Evolutionary conservation across 2,888 invertebrate genomes (phyloP).

Genomic region (Andrena flavipes): DNA sequence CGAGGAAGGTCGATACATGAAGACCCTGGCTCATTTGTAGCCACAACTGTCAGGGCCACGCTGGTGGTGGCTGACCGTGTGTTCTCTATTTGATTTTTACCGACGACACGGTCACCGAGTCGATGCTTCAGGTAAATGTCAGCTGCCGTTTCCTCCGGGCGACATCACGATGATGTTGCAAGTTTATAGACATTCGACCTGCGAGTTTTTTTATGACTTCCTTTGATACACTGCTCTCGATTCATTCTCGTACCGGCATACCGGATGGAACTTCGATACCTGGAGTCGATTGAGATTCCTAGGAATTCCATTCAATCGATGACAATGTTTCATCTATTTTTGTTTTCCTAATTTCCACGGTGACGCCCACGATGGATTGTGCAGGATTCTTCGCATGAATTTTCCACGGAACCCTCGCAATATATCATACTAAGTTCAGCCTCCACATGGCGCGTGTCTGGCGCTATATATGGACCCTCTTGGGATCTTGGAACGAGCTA

Average conservation of each 20-base stretch:
- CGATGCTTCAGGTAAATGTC: constrained; percentile 63
- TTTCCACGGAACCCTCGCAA: constrained; percentile 47
- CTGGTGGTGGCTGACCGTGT: constrained; percentile 38
- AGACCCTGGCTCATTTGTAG: constrained; percentile 74
- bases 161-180: constrained; percentile 59
- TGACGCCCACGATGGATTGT: constrained; percentile 51
- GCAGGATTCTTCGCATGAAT: constrained; percentile 40
- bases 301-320: background rate
- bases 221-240: constrained; percentile 7
- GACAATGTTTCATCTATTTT: constrained; percentile 29
- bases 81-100: constrained; percentile 64
- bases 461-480: constrained; percentile 64
- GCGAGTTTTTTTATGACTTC: constrained; percentile 6
- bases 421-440: constrained; percentile 73
- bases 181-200: constrained; percentile 14
- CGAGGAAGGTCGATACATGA: constrained; percentile 57
- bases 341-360: constrained; percentile 41
- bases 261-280: background rate
- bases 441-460: constrained; percentile 77
- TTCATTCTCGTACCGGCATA: background rate
- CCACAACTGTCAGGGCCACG: constrained; percentile 77
- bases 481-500: constrained; percentile 67
- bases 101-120: constrained; percentile 62
- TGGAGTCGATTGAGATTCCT: background rate
- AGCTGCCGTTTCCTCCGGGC: constrained; percentile 52